Evolutionary conservation across 2,888 invertebrate species (phyloP).

Genomic region (Drosophila testacea): DNA sequence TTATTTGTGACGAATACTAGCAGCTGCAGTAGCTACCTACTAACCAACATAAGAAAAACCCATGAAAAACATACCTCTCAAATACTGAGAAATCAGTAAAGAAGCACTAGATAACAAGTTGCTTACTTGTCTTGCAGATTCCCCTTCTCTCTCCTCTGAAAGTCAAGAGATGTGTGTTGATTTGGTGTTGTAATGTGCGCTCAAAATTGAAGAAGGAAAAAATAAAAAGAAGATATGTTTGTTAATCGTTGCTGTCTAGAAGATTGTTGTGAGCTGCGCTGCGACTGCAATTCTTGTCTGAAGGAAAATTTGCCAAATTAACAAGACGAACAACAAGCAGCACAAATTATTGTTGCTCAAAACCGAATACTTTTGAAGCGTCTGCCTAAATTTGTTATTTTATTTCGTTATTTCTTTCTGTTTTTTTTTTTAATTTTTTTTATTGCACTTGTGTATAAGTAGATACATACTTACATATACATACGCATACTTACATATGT

Average conservation of each 20-base stretch:
- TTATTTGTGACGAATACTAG: constrained; percentile 58
- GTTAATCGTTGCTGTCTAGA: constrained; percentile 51
- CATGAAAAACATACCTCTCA: constrained; percentile 29
- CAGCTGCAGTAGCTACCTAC: constrained; percentile 4
- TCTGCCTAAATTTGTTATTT: constrained; percentile 36
- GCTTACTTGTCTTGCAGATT: constrained; percentile 9
- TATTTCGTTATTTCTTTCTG: constrained; percentile 2
- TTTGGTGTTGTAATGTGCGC: constrained; percentile 67
- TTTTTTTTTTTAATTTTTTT: constrained; percentile 3
- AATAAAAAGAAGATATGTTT: constrained; percentile 37
- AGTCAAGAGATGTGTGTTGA: constrained; percentile 17
- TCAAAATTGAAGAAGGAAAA: constrained; percentile 33
- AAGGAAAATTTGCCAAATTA: constrained; percentile 54
- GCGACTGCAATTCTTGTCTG: constrained; percentile 54
- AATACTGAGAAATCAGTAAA: constrained; percentile 36
- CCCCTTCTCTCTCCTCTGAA: not conserved
- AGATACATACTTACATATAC: not conserved
- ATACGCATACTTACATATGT: not conserved
- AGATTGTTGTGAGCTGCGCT: constrained; percentile 40
- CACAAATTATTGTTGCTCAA: constrained; percentile 63
- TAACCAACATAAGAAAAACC: not conserved
- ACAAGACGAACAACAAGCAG: constrained; percentile 24
- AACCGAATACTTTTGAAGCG: constrained; percentile 35
- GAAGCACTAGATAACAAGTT: constrained; percentile 63
- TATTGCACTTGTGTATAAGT: constrained; percentile 34